Evolutionary conservation across 2,797 vertebrate genomes (phyloP).

Genomic region (Acanthurus lineatus): DNA sequence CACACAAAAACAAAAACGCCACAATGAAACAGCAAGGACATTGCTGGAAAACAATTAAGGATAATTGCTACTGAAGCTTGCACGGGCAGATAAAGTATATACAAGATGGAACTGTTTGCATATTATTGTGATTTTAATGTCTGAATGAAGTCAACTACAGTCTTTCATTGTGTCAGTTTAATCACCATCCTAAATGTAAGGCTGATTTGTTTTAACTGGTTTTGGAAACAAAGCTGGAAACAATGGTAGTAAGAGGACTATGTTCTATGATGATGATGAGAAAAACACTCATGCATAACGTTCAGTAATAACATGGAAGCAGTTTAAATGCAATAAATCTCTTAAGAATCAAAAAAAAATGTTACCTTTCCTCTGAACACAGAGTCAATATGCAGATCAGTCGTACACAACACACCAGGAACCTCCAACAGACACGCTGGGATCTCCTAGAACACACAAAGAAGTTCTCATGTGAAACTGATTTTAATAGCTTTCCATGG

Average conservation of each 20-base stretch:
- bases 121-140: conserved; percentile 37
- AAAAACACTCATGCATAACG: background rate
- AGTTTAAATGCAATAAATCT: conserved; percentile 1
- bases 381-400: conserved; percentile 87
- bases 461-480: background rate
- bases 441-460: conserved; percentile 75
- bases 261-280: background rate
- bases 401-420: conserved; percentile 89
- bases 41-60: conserved; percentile 40
- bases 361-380: conserved; percentile 89
- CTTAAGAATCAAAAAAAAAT: background rate
- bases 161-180: conserved; percentile 2
- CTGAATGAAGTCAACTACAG: background rate
- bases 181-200: background rate
- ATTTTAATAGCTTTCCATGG: no score
- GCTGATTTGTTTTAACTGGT: background rate
- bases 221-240: conserved; percentile 2
- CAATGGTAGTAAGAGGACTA: no score
- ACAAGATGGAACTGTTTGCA: conserved; percentile 31
- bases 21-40: conserved; percentile 58
- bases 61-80: conserved; percentile 21
- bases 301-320: conserved; percentile 1
- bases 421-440: conserved; percentile 82
- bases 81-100: background rate
- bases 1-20: conserved; percentile 28